Evolutionary conservation across 2,888 invertebrate genomes (phyloP), one percentile per base, ranked within the genome.

Genomic region (Diaperis boleti): DNA sequence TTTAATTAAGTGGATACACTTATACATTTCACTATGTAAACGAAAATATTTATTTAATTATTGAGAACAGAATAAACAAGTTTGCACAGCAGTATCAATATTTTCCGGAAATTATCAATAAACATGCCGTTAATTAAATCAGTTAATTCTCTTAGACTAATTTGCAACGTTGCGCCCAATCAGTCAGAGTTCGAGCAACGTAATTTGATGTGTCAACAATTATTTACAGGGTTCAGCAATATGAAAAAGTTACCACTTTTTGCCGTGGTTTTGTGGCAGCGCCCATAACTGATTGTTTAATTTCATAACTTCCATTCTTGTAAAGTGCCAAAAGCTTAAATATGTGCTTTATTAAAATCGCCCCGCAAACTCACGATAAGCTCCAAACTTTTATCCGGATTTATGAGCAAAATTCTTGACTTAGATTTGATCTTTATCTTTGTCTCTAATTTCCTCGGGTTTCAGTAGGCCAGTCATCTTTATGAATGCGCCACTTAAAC

Each of bases 1-100:
- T 52, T 52, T 52, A 22, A 52, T 52, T 52, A 52, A 52, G 39
- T 52, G 39, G 52, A 52, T 52, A 26, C 37, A 13, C 37, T 52
- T 52, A 39, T 8, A 20, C 8, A 11, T 17, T 22, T 37, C 13
- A 15, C n/a, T n/a, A n/a, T n/a, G 39, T 18, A 52, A 52, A 52
- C 52, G 39, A 37, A 52, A 52, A 52, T 52, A 37, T 35, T n/a
- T n/a, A n/a, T n/a, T 52, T 39, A 52, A 52, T 52, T 52, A 39
- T 20, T 13, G 39, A 5, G 14, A 8, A 35, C 17, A 7, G 33
- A 35, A 35, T 7, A 18, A 13, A 37, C 39, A 37, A 37, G 39
- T 52, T 10, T 37, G 39, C 7, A 37, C 35, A 20, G 4, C 6
- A 26, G 6, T 6, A 20, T 26, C 26, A n/a, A n/a, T 26, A 26